Percentiles rank a stretch among this genome's conserved stretches.
These are phyloP conservation scores for Scaptomyza parva DNA, from an alignment of 2,888 invertebrate genomes.

Conservation along the genomic window DNA sequence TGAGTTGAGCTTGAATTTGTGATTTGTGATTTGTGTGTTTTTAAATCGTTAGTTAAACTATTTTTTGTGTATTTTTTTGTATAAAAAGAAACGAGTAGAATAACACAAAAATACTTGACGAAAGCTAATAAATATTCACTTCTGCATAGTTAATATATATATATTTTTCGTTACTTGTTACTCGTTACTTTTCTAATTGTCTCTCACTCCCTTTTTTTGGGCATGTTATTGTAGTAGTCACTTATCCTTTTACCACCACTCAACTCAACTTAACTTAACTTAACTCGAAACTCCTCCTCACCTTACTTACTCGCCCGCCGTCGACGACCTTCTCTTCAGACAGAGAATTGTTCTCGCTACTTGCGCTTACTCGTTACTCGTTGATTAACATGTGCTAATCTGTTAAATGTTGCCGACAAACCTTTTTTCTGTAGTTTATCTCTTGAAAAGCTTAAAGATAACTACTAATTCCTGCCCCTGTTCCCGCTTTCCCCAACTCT, in stretches of 20 bases:
- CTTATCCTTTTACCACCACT: constrained; percentile 17
- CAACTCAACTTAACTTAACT: constrained; percentile 21
- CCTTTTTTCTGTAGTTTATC: constrained; percentile 18
- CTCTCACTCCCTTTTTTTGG: constrained; percentile 18
- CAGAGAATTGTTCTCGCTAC: constrained; percentile 7
- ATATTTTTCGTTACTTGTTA: constrained; percentile 14
- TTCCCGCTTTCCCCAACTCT: not conserved
- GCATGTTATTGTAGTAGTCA: constrained; percentile 51
- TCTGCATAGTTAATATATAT: constrained; percentile 41
- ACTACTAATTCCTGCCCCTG: constrained; percentile 8
- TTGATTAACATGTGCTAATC: constrained; percentile 47
- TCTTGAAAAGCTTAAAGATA: constrained; percentile 9
- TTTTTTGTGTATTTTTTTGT: no score
- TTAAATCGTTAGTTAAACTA: not conserved
- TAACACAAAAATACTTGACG: not conserved
- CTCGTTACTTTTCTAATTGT: constrained; percentile 25
- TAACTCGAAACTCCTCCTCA: constrained; percentile 30
- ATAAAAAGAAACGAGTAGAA: not conserved
- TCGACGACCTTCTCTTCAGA: constrained; percentile 2
- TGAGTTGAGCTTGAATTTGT: constrained; percentile 1
- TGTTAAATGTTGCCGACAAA: constrained; percentile 9
- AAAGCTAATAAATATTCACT: no score
- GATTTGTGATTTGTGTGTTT: not conserved
- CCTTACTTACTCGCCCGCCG: constrained; percentile 25
- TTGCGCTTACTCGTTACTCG: constrained; percentile 31